These are phyloP conservation scores for Caenorhabditis panamensis DNA, from an alignment of 2,888 invertebrate species.

Conservation along the genomic window DNA sequence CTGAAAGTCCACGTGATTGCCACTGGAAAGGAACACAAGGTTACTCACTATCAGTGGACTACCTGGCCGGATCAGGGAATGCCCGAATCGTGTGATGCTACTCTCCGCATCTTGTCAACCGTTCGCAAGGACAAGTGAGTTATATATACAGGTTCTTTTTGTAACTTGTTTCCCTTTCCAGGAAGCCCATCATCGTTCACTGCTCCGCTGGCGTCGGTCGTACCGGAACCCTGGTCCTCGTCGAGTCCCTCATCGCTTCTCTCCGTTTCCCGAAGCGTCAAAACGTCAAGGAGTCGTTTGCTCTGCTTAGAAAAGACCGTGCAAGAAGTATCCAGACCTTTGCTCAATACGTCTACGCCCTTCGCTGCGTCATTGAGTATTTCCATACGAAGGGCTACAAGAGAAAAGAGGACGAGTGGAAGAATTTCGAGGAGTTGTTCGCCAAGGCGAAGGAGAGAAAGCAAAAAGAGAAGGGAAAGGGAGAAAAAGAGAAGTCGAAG, in stretches of 20 bases:
- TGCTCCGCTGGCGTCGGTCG: slow-evolving; percentile 56
- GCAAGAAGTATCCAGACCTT: slow-evolving; percentile 47
- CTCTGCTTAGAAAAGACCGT: slow-evolving; percentile 31
- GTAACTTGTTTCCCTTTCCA: neutral
- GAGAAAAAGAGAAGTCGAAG: too few species aligned
- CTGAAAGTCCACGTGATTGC: slow-evolving; percentile 29
- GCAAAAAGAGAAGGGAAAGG: neutral
- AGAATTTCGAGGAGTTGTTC: slow-evolving; percentile 36
- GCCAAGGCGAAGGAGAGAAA: slow-evolving; percentile 32
- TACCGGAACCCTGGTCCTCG: slow-evolving; percentile 45
- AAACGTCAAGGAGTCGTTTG: slow-evolving; percentile 25
- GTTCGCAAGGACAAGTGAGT: slow-evolving; percentile 29
- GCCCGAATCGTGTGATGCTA: slow-evolving; percentile 35
- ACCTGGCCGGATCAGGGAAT: slow-evolving; percentile 55
- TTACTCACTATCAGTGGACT: slow-evolving; percentile 43
- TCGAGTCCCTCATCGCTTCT: slow-evolving; percentile 44
- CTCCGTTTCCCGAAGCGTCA: slow-evolving; percentile 30
- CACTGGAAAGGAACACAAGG: slow-evolving; percentile 14
- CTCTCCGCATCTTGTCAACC: slow-evolving; percentile 16
- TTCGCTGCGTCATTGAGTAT: slow-evolving; percentile 48
- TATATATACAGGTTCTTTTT: too few species aligned
- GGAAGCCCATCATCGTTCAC: slow-evolving; percentile 44
- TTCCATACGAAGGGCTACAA: slow-evolving; percentile 25
- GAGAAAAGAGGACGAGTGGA: slow-evolving; percentile 31
- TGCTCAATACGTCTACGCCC: slow-evolving; percentile 42